Base-by-base conservation (phyloP, 2,797 vertebrate species). In the Alosa sapidissima region DNA sequence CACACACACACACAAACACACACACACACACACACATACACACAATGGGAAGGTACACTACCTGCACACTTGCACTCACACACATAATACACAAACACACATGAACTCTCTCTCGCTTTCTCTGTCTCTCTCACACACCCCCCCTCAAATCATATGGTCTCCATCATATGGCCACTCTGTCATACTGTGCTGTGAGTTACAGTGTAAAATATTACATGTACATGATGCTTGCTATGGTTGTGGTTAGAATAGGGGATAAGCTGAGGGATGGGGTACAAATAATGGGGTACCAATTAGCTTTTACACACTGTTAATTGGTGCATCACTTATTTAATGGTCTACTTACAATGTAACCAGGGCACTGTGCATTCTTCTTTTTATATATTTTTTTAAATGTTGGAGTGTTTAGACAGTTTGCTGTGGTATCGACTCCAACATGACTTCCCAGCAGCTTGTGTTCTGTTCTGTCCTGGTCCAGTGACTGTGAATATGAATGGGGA, bases 171-270 rank as follows among this genome's bases (percentile, higher is more conserved):
- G 28, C 1, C 4, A 41, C 36, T 13, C 9, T 45, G 36, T 5
- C n/a, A n/a, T n/a, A n/a, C n/a, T n/a, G 33, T 75, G 14, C 68
- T 45, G 13, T 75, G 33, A 41, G 36, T 11, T 16, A 13, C 13
- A 75, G 19, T 89, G 91, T 89, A 13, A 28, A 1, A 84, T n/a
- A 81, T 82, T 0, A 2, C 11, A 65, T 28, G 33, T 0, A 2
- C 11, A 65, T 28, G 33, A 13, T 36, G n/a, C n/a, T 21, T n/a
- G n/a, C 55, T n/a, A 60, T 60, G 55, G n/a, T 60, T 60, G 21
- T 60, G n/a, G 21, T 60, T 60, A 8, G 55, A 2, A 60, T 60
- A 21, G 19, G 19, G n/a, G 55, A 60, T n/a, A 7, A 16, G 55
- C 0, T 6, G 9, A 60, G 55, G 19, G 19, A n/a, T 21, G 7